Percentiles rank a stretch among this genome's conserved stretches.
Conservation (phyloP, 2,797 vertebrate genomes). For the Pteronotus mesoamericanus region DNA sequence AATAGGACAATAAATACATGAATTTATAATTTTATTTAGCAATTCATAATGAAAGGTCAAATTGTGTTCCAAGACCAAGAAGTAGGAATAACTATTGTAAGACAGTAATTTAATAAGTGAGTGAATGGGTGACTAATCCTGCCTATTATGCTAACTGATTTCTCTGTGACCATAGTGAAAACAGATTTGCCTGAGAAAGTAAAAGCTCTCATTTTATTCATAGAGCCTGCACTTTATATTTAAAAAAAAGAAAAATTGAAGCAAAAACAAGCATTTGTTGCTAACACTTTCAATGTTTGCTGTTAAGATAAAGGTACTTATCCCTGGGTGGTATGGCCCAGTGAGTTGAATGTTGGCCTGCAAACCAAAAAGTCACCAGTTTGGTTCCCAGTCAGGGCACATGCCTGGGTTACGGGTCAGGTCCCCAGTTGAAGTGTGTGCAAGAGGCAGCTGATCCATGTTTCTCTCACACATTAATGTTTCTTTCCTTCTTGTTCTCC, state of each 20-base stretch:
- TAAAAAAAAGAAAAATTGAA: background rate
- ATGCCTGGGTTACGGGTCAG: background rate
- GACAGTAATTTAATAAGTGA: slow-evolving; percentile 64
- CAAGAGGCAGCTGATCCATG: background rate
- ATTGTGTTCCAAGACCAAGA: slow-evolving; percentile 16
- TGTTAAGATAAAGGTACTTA: background rate
- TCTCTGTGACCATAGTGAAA: slow-evolving; percentile 40
- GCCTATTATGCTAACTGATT: slow-evolving; percentile 49
- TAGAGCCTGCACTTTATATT: background rate
- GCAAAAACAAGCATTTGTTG: background rate
- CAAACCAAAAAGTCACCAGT: background rate
- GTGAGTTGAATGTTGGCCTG: background rate
- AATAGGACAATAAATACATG: slow-evolving; percentile 50
- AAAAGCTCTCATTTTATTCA: slow-evolving; percentile 36
- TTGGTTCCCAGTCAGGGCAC: background rate
- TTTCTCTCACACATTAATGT: background rate
- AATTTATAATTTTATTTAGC: slow-evolving; percentile 61
- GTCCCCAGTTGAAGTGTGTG: too few relatives aligned
- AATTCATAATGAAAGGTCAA: slow-evolving; percentile 65
- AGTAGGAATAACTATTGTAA: slow-evolving; percentile 42
- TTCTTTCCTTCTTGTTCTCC: background rate
- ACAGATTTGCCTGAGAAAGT: slow-evolving; percentile 47
- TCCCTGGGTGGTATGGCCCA: too few relatives aligned
- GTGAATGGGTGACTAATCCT: slow-evolving; percentile 40
- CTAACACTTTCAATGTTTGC: background rate